phyloP scores from a whole-genome alignment of 2,113 vertebrate species.

The Gallinago undulata region DNA sequence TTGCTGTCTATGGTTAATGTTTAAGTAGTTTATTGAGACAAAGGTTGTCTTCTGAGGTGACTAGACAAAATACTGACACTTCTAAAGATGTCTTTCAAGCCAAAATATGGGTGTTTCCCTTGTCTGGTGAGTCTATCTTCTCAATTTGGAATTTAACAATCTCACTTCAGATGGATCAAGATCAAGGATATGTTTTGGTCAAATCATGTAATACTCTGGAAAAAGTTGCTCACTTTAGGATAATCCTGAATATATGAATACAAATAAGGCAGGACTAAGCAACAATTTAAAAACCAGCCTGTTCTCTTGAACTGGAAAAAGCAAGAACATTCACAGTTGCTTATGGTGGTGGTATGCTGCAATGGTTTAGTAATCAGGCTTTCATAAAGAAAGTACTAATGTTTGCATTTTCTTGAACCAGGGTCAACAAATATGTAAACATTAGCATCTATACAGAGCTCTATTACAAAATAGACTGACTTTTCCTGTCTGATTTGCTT shows the following conservation, averaged over 20 bases:
- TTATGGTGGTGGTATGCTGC: neutral
- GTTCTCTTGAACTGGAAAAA: neutral
- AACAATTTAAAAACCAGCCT: neutral
- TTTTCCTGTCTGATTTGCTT: constrained; percentile 9
- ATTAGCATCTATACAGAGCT: neutral
- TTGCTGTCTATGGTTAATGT: neutral
- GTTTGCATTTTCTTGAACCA: neutral
- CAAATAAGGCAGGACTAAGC: neutral
- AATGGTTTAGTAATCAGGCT: neutral
- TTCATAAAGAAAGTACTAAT: neutral
- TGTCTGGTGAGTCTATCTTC: neutral
- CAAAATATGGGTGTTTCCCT: neutral
- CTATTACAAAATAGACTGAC: neutral
- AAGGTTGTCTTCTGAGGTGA: neutral
- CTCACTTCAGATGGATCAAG: neutral
- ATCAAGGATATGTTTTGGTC: neutral
- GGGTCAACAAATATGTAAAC: neutral
- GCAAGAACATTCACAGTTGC: neutral
- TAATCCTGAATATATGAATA: neutral
- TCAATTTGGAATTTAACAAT: neutral
- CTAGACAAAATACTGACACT: neutral
- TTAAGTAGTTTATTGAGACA: neutral
- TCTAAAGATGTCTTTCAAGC: neutral
- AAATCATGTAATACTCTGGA: neutral
- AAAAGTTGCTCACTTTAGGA: neutral